A percentile compares a stretch with the other conserved stretches of the same genome.
Conservation (phyloP, 2,888 invertebrate genomes). For the Hymenopus coronatus region DNA sequence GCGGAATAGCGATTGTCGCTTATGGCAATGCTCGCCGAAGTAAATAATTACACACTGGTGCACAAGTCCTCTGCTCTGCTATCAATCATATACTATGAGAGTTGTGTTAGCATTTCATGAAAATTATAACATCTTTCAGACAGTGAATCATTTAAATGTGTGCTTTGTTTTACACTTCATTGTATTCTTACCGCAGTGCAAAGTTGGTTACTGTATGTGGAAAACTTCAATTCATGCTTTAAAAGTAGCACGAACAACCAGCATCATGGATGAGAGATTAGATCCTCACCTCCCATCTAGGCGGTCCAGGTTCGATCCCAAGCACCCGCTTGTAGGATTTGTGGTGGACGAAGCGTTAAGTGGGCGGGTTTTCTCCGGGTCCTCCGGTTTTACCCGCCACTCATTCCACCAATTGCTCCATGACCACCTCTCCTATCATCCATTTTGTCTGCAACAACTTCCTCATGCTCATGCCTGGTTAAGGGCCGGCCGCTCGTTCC, state of each 20-base stretch:
- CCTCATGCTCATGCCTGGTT: no score
- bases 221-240: background rate
- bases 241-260: background rate
- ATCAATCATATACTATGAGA: background rate
- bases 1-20: background rate
- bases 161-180: background rate
- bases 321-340: no score
- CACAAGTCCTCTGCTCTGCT: background rate
- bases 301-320: no score
- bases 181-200: background rate
- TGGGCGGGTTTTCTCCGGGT: no score
- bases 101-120: background rate
- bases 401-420: no score
- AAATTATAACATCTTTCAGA: background rate
- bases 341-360: no score
- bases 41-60: background rate
- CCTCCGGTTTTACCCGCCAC: no score
- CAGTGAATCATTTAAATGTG: background rate
- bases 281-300: no score
- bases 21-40: background rate
- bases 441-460: no score
- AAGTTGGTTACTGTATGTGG: background rate
- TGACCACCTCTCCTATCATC: no score
- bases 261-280: no score
- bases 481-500: no score